These are phyloP conservation scores for Drosophila pseudotalamancana DNA, from an alignment of 2,888 invertebrate genomes.

Conservation along the genomic window DNA sequence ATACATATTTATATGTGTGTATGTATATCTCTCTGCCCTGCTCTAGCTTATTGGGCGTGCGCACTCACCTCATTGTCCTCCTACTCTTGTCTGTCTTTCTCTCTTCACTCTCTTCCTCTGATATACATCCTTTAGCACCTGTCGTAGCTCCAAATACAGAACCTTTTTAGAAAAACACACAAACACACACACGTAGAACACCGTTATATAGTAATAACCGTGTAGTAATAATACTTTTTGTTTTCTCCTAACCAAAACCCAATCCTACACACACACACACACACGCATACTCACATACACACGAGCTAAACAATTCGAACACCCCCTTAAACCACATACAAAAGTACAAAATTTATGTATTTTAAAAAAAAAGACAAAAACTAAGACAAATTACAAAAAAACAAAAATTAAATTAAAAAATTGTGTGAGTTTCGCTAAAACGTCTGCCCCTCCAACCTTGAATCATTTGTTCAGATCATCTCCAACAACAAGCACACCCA, in stretches of 20 bases:
- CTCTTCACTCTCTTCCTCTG: slow-evolving; percentile 3
- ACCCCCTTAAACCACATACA: slow-evolving; percentile 32
- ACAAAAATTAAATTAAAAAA: slow-evolving; percentile 29
- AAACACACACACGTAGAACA: slow-evolving; percentile 24
- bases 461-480: slow-evolving; percentile 88
- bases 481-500: slow-evolving; percentile 88
- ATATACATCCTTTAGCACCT: slow-evolving; percentile 11
- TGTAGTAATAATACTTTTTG: slow-evolving; percentile 38
- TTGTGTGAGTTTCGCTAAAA: slow-evolving; percentile 83
- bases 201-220: slow-evolving; percentile 19
- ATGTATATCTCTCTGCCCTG: slow-evolving; percentile 11
- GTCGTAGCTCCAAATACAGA: slow-evolving; percentile 17
- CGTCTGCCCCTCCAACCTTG: slow-evolving; percentile 75
- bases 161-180: slow-evolving; percentile 17
- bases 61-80: slow-evolving; percentile 3
- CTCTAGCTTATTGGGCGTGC: slow-evolving; percentile 17
- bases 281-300: slow-evolving; percentile 19
- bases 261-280: slow-evolving; percentile 16
- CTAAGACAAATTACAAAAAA: slow-evolving; percentile 16
- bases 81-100: slow-evolving; percentile 12
- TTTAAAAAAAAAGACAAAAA: slow-evolving; percentile 21
- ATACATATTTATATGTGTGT: slow-evolving; percentile 2
- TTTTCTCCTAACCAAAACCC: slow-evolving; percentile 47
- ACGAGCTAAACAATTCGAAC: slow-evolving; percentile 40
- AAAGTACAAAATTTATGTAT: slow-evolving; percentile 42